Conservation (phyloP, 2,888 invertebrate species). For the Microctonus brassicae region DNA sequence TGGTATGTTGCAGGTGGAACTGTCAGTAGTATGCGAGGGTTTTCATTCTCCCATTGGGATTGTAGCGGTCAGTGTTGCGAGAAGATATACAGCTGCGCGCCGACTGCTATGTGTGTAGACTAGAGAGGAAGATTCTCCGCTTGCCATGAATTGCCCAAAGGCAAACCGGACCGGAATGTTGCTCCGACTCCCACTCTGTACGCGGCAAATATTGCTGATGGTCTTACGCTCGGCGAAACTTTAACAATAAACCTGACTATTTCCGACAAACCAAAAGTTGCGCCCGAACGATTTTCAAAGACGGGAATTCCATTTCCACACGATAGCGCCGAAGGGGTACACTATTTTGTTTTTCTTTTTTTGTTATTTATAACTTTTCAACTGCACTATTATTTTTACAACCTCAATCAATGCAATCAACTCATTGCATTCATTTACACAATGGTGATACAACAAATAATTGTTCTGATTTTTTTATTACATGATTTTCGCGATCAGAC, state of each 20-base stretch:
- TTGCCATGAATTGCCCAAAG: constrained; percentile 51
- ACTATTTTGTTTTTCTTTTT: background rate
- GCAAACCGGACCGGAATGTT: constrained; percentile 48
- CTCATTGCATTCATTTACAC: background rate
- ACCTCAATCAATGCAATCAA: background rate
- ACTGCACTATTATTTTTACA: background rate
- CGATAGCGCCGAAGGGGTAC: background rate
- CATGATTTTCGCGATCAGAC: background rate
- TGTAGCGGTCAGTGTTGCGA: background rate
- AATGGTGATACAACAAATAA: background rate
- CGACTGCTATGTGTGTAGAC: background rate
- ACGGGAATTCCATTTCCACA: constrained; percentile 19
- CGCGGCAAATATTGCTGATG: constrained; percentile 38
- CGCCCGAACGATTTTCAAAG: constrained; percentile 32
- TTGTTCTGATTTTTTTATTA: background rate
- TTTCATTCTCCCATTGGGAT: background rate
- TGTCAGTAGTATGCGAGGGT: background rate
- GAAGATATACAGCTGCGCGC: background rate
- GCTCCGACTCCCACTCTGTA: constrained; percentile 14
- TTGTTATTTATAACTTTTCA: background rate
- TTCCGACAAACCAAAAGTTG: constrained; percentile 28
- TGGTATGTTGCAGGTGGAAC: background rate
- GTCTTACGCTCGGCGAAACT: constrained; percentile 14
- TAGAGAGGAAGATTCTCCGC: background rate
- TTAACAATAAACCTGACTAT: constrained; percentile 10